Evolutionary conservation across 2,888 invertebrate genomes (phyloP), one percentile per base, ranked within the genome.

Genomic region (Branchellion lobata): DNA sequence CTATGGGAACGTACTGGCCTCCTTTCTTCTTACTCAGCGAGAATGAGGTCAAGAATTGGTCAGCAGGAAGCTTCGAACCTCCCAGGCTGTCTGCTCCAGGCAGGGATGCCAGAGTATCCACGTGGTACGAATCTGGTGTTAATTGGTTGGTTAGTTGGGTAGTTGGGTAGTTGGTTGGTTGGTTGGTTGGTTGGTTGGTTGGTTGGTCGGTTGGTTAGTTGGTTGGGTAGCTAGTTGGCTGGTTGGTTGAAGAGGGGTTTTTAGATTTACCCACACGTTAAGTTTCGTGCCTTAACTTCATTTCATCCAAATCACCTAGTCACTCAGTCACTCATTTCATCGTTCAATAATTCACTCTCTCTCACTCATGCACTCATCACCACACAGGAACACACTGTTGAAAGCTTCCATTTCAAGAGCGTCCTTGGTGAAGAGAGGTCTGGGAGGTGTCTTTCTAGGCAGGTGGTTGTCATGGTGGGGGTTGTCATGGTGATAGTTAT

Each of bases 351-450:
- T n/a, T n/a, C n/a, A n/a, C n/a, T n/a, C n/a, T n/a, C n/a, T n/a
- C n/a, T n/a, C n/a, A n/a, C n/a, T n/a, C n/a, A n/a, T n/a, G n/a
- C 47, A 47, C 47, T 14, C 47, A 47, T 14, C 11, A 47, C 47
- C 47, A 47, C 47, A 65, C 3, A 65, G 3, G 29, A 65, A 75
- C 3, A 1, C 21, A 76, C 74, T 24, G n/a, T 74, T 36, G 2
- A 74, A 47, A 5, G 76, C n/a, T n/a, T 77, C 65, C 77, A 77
- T 77, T 65, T 77, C 77, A 27, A 53, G 65, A 40, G 61, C 53
- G 68, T 81, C 81, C 51, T 78, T 81, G 73, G 57, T 73, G 34
- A 65, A 79, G 34, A 33, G n/a, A 8, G 79, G 36, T 65, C 72
- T 47, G 21, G 75, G 79, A 3, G 51, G 36, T 11, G 72, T 73